phyloP scores from a whole-genome alignment of 2,888 invertebrate genomes.

The Dynastes tityus region DNA sequence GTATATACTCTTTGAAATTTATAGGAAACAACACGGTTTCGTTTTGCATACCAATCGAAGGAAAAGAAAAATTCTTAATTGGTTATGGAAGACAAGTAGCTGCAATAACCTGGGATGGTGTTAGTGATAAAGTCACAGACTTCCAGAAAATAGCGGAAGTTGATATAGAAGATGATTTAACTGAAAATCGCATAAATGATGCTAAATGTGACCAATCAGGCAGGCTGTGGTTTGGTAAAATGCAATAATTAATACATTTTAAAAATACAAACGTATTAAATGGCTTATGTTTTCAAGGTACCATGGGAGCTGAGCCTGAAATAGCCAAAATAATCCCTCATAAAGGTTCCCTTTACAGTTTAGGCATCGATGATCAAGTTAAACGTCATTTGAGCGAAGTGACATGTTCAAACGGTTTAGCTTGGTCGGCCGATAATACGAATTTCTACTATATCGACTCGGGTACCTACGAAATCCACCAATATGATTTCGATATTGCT shows the following conservation, averaged over 20 bases:
- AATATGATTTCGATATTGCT: conserved; percentile 82
- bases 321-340: not conserved
- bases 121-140: conserved; percentile 70
- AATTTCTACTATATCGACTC: conserved; percentile 86
- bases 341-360: conserved; percentile 48
- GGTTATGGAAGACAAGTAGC: conserved; percentile 74
- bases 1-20: not conserved
- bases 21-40: conserved; percentile 58
- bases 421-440: conserved; percentile 79
- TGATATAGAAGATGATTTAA: conserved; percentile 69
- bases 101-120: conserved; percentile 78
- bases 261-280: not conserved
- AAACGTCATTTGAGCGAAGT: conserved; percentile 58
- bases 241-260: not conserved
- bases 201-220: conserved; percentile 83
- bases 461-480: conserved; percentile 76
- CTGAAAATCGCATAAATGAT: conserved; percentile 73
- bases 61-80: conserved; percentile 75
- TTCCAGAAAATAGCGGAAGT: conserved; percentile 73
- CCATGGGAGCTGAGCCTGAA: too few species aligned
- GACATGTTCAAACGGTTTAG: conserved; percentile 77
- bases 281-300: too few species aligned
- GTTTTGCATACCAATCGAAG: conserved; percentile 78
- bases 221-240: conserved; percentile 75
- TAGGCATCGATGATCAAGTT: conserved; percentile 47